These are phyloP conservation scores for Arizona elegans DNA, from an alignment of 2,113 vertebrate species.

Conservation along the genomic window DNA sequence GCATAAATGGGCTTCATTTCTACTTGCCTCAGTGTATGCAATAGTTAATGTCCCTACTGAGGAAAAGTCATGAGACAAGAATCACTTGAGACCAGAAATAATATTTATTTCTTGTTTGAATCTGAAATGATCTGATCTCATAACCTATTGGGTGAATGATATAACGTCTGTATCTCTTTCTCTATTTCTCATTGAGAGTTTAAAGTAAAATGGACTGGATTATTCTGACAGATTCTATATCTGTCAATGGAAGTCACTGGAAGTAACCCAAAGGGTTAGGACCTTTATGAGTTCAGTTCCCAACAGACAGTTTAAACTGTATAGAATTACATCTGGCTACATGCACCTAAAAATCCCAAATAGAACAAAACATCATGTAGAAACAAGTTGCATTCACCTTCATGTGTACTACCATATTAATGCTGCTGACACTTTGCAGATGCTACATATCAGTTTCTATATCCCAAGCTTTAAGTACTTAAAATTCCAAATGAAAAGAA, in stretches of 20 bases:
- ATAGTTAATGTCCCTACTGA: neutral
- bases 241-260: too few relatives aligned
- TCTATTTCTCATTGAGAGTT: neutral
- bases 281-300: neutral
- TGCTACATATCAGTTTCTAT: neutral
- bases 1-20: neutral
- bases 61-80: neutral
- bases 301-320: neutral
- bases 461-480: neutral
- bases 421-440: neutral
- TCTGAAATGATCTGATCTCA: neutral
- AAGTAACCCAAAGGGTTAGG: neutral
- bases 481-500: neutral
- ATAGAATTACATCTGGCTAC: neutral
- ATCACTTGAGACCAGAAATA: neutral
- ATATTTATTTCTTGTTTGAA: neutral
- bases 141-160: neutral
- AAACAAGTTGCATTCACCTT: neutral
- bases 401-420: neutral
- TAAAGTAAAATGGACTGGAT: neutral
- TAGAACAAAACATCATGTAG: neutral
- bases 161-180: neutral
- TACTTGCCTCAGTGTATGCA: neutral
- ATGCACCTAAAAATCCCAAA: neutral
- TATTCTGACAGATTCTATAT: neutral